Evolutionary conservation across 2,888 invertebrate genomes (phyloP), one percentile per base, ranked within the genome.

Genomic region (Eupithecia centaureata): DNA sequence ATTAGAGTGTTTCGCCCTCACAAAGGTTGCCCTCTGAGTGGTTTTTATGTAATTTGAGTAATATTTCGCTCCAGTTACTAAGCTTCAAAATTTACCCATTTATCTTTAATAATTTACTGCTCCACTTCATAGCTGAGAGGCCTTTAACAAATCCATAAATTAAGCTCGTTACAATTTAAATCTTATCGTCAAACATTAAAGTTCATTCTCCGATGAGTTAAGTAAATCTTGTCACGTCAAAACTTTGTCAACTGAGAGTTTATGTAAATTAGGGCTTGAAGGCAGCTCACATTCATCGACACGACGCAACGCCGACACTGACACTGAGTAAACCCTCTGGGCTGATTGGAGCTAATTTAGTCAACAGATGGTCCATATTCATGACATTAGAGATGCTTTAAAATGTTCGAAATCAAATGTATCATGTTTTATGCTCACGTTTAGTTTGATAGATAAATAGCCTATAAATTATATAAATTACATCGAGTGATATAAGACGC

Each of bases 151-250:
- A 73, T 70, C 65, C 65, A 65, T 71, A 65, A 70, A 66, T 70
- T 68, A 59, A 67, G 61, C 66, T 65, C 59, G 61, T 70, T 71
- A 61, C 62, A 75, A 71, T 67, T 67, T 72, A 71, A 65, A 73
- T 71, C 72, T 73, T 70, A 73, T 66, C 59, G 63, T 70, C 69
- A 68, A 63, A 67, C 59, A 67, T 65, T 75, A 76, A 63, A 67
- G 76, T 73, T 68, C 70, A 71, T 72, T 75, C 71, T 73, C 60
- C 61, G n/a, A 67, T 71, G 69, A 63, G 61, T 69, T 70, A 66
- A 70, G 70, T 65, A 67, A 73, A 73, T 76, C 74, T 67, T 70
- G 65, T 72, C 73, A 68, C 70, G 73, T 76, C 73, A 71, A 71
- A 76, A 73, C 73, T 75, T 75, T 68, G 74, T 72, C 74, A 74